Evolutionary conservation across 2,113 vertebrate genomes (phyloP).

Genomic region (Tapirus terrestris): DNA sequence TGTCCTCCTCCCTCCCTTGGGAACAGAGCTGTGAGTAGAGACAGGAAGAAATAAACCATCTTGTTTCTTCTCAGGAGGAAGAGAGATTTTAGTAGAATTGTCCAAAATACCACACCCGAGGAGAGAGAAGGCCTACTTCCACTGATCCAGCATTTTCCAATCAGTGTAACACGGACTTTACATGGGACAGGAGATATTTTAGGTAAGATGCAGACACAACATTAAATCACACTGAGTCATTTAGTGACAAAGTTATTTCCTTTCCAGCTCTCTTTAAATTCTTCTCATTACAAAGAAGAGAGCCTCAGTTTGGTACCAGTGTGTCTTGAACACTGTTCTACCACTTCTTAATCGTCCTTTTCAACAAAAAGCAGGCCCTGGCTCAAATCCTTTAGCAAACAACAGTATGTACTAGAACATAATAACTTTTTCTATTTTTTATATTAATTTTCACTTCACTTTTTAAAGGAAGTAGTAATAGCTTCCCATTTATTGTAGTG

Average conservation of each 20-base stretch:
- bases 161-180: fast-evolving
- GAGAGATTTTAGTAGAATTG: neutral
- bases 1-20: neutral
- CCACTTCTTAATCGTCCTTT: slow-evolving; percentile 27
- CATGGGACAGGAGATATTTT: neutral
- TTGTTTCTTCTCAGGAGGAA: neutral
- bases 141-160: neutral
- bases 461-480: slow-evolving; percentile 37
- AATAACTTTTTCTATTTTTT: slow-evolving; percentile 35
- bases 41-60: neutral
- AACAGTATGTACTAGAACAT: neutral
- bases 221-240: neutral
- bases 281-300: neutral
- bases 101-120: neutral
- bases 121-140: neutral
- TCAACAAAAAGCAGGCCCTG: neutral
- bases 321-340: neutral
- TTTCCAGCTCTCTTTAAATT: neutral
- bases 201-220: neutral
- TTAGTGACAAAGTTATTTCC: neutral
- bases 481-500: neutral
- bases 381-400: neutral
- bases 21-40: neutral
- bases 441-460: neutral
- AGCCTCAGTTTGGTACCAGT: neutral